Conservation (phyloP, 2,113 vertebrate genomes). For the Phylloscopus trochilus region DNA sequence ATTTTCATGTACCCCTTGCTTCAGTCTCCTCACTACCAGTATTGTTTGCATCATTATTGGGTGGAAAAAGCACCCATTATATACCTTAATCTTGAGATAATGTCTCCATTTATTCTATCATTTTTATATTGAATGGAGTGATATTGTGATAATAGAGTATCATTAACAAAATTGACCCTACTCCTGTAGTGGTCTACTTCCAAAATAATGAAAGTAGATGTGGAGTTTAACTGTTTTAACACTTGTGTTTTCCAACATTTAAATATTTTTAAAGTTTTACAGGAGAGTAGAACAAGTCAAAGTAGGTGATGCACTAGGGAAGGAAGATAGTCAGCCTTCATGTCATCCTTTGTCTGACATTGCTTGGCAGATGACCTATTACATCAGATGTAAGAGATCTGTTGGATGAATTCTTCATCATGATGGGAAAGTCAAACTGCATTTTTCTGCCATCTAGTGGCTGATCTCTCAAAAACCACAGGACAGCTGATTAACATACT, state of each 20-base stretch:
- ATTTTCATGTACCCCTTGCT: background rate
- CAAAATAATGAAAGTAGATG: background rate
- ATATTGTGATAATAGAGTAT: background rate
- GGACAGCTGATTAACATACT: background rate
- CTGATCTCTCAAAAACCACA: background rate
- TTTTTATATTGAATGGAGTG: background rate
- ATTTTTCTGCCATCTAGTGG: slow-evolving; percentile 64
- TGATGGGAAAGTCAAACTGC: background rate
- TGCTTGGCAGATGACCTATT: background rate
- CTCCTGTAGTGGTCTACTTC: background rate
- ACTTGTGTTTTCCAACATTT: background rate
- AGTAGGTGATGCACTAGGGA: background rate
- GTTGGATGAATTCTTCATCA: background rate
- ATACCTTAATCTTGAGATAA: background rate
- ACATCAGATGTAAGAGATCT: background rate
- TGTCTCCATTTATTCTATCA: background rate
- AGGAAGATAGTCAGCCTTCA: background rate
- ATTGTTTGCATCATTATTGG: background rate
- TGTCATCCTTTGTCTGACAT: background rate
- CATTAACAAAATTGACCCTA: background rate
- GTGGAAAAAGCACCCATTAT: background rate
- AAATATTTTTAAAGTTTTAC: background rate
- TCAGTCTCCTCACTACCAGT: background rate
- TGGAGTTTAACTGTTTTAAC: background rate
- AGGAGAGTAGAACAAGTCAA: background rate